Base-by-base conservation (phyloP, 2,888 invertebrate genomes). In the Bellardia pandia region DNA sequence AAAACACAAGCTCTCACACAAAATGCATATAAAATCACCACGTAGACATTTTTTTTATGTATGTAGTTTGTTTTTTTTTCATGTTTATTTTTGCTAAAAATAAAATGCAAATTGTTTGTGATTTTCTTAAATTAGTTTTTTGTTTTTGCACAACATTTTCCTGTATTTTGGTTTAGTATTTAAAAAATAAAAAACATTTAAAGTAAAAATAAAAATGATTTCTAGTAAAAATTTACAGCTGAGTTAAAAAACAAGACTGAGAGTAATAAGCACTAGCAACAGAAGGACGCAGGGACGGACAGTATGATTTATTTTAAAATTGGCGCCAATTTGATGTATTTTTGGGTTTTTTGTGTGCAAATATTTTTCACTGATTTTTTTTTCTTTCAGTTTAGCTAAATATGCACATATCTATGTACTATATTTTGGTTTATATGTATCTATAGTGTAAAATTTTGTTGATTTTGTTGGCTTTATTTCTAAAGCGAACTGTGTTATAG, bases 301-400 rank as follows among this genome's bases (percentile, higher is more conserved):
- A 77, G 37, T 58, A 69, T 86, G 87, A 88, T 88, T 88, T 88
- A 88, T 87, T 87, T 88, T 82, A 66, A 84, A 82, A 82, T 88
- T 88, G 88, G 87, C 87, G 88, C 88, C 88, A 88, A 86, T 86
- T 80, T 80, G 62, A 72, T 79, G 75, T 53, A 68, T 82, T 82
- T 82, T 86, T n/a, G 13, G 75, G 37, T 42, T 51, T 33, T 69
- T 48, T 23, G 9, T 66, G 37, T n/a, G 30, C 48, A 68, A 51
- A 56, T 71, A 45, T 77, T 48, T 58, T 11, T 33, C n/a, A 8
- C n/a, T 9, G n/a, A 2, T 16, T 68, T 48, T 66, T 77, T 56
- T 78, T 9, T 76, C 7, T 5, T 56, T 13, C 14, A 14, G 60
- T 53, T 83, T 83, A 42, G 56, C 64, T 64, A 58, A 66, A 83